A percentile compares a stretch with the other conserved stretches of the same genome.
Evolutionary conservation across 37 sponge, comb jelly and placozoan species (phyloP).

Genomic region (Crambe crambe): DNA sequence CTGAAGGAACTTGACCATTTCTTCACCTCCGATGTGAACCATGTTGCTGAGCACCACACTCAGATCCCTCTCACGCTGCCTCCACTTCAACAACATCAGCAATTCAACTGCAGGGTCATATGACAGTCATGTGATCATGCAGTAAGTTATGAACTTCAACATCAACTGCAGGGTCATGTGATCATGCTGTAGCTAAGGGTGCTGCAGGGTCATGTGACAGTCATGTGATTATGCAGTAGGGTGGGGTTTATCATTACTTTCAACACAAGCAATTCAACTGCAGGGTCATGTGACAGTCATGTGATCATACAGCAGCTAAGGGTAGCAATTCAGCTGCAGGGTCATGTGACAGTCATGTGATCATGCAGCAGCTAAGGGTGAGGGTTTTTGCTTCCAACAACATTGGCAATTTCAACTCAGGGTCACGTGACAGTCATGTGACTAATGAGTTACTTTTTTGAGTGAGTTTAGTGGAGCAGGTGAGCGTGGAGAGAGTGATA

Average conservation of each 20-base stretch:
- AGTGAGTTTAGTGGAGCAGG: conserved; percentile 82
- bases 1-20: conserved; percentile 73
- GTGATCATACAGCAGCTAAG: no score
- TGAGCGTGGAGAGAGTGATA: conserved; percentile 48
- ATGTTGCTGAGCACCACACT: conserved; percentile 43
- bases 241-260: background rate
- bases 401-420: no score
- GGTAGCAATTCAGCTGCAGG: conserved; percentile 60
- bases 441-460: conserved; percentile 51
- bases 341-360: background rate
- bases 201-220: conserved; percentile 15
- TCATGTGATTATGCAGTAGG: background rate
- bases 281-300: no score
- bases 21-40: conserved; percentile 48
- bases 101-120: conserved; percentile 49
- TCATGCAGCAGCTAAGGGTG: background rate
- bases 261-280: background rate
- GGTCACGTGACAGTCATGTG: background rate
- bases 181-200: background rate
- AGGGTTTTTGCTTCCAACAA: no score
- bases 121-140: background rate
- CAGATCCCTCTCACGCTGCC: conserved; percentile 19
- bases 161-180: background rate
- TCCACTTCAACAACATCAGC: conserved; percentile 76
- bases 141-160: background rate